Evolutionary conservation across 2,113 vertebrate species (phyloP), one percentile per base, ranked within the genome.

Genomic region (human): DNA sequence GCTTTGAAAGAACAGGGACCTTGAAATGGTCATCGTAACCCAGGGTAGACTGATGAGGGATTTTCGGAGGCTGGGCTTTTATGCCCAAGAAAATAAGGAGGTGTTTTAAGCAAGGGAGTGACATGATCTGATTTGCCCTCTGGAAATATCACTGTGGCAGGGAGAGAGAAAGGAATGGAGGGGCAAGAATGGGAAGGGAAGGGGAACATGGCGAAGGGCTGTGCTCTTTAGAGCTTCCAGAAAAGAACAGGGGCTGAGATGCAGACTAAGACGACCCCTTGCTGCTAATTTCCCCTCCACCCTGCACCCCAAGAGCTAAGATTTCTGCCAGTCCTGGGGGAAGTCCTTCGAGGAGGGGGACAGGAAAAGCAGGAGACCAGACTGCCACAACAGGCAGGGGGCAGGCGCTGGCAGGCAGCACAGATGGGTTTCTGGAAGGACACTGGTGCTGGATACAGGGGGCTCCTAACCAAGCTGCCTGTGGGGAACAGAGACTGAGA

Each of bases 291-390:
- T 22, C 64, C 17, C 45, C 16, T n/a, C 57, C 38, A 18, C 8
- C 16, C 6, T 66, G 45, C 64, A 64, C 64, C 50, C 50, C 52
- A 52, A 9, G 32, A 32, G n/a, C 55, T 43, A 48, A 17, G n/a
- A 35, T 20, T 10, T 32, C 16, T 32, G 6, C 50, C 3, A 18
- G 22, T 59, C 25, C 52, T 79, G 45, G 38, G 30, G 20, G 32
- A 80, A n/a, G 43, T 43, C 40, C 40, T 73, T 7, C 40, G 23
- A 40, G 61, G 61, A 61, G n/a, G 45, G 14, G 5, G 10, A 27
- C 3, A 3, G 35, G 14, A 8, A 23, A 78, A 4, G 43, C 6
- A 7, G 20, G 14, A 17, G 45, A 55, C 0, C 0, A 35, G 18
- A 35, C 35, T 68, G 4, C 25, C 2, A 12, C 6, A 10, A 23